Base-by-base conservation (phyloP, 2,888 invertebrate species). In the Drosophila austrosaltans region DNA sequence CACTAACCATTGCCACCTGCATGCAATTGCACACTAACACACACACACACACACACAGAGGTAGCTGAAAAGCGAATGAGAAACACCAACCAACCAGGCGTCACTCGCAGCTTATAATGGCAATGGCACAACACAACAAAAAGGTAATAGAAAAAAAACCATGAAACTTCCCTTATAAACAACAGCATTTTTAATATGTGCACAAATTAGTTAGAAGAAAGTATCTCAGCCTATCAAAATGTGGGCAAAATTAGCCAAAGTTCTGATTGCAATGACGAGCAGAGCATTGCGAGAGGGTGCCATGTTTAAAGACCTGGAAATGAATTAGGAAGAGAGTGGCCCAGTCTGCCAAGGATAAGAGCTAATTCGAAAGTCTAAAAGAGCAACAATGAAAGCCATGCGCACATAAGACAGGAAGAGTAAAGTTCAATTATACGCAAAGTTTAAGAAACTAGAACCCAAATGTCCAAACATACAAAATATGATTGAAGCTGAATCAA, bases 181-280 rank as follows among this genome's bases (percentile, higher is more conserved):
- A 48, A 48, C 22, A 74, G 64, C 69, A 64, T 74, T 73, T 73
- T 73, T 73, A 73, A 73, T 73, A 73, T 64, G 75, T 30, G 62
- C 44, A 68, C 42, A 67, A 68, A 60, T 66, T 71, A 65, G 66
- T 66, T 48, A 54, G 54, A 56, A 56, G 62, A 67, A 67, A 58
- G 58, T 74, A 67, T 68, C 58, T 59, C 48, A 42, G 86, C 88
- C 70, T 83, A 88, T 83, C 88, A 83, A 86, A 83, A 88, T 74
- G 87, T 83, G 83, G 78, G 84, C 77, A 72, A 88, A 84, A 84
- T 84, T 88, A 83, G 83, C 88, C 76, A 63, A 87, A 80, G 69
- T 69, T 72, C 66, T 66, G 40, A 61, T 71, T 78, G 72, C 66
- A 69, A 67, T 73, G 2, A 44, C 2, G 20, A 60, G 82, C 70